Evolutionary conservation across 2,797 vertebrate genomes (phyloP), one percentile per base, ranked within the genome.

Genomic region (Rhabdophis nuchalis): DNA sequence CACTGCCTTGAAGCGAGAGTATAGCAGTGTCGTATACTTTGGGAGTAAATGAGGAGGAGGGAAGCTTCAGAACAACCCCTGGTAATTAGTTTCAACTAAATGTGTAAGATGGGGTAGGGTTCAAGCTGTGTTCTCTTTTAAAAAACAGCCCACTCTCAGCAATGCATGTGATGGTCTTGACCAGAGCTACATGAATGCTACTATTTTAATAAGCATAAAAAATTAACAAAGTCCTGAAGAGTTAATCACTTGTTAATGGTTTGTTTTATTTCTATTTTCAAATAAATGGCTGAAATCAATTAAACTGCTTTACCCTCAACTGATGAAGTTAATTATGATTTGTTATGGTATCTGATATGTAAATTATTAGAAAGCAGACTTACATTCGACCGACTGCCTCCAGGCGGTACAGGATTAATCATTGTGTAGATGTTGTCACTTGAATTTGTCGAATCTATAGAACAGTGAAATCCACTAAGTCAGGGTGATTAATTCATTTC

Each of bases 401-500:
- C 97, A 20, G 98, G 98, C 92, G 99, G 98, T 98, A 99, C 99
- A 95, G 99, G 98, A 98, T 99, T 99, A 97, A 99, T 99, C 98
- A 99, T 99, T 97, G 99, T 99, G 98, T 99, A 99, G 97, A 99
- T 98, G 98, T 99, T 99, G 97, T 99, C 99, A 97, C 99, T 99
- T 97, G 99, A 99, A 97, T 99, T 99, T 98, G 99, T 99, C 95
- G 99, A 99, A 97, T 99, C 99, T 99, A 97, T 92, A 96, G 96
- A 97, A 97, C 94, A 96, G 97, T 95, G 94, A 96, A 95, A 94
- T 96, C 96, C 96, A 96, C 88, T 96, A 96, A 97, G 97, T 97
- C 23, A 90, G 94, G 95, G 97, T 97, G 97, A 98, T 98, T 97
- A 98, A 98, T 98, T 97, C 97, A 95, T 97, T 97, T 97, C 97